These are phyloP conservation scores for Helarctos malayanus DNA, from an alignment of 2,797 vertebrate genomes.

Conservation along the genomic window DNA sequence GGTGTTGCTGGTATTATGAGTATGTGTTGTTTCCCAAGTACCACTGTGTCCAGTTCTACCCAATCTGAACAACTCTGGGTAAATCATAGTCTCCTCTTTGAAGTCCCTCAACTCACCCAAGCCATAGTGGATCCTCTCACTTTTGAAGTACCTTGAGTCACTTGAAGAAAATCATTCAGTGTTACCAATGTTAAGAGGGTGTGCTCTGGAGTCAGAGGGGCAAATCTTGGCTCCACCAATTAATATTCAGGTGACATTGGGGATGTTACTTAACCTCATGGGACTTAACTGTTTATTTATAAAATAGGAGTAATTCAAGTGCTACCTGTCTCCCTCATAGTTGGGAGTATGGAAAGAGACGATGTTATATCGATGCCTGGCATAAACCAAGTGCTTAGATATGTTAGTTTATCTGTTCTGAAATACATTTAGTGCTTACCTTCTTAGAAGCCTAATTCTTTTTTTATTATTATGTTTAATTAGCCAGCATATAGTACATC, in stretches of 20 bases:
- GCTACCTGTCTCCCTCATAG: neutral
- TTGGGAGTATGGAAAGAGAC: neutral
- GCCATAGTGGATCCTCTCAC: neutral
- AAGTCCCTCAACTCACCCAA: neutral
- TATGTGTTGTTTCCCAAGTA: neutral
- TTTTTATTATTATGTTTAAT: too few species aligned
- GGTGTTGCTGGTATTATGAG: neutral
- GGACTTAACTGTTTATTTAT: neutral
- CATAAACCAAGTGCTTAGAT: slow-evolving; percentile 1
- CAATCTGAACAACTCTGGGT: neutral
- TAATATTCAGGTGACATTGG: neutral
- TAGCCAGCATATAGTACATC: too few species aligned
- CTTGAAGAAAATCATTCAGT: neutral
- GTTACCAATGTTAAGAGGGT: neutral
- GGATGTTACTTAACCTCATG: neutral
- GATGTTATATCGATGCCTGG: neutral
- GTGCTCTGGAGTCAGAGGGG: neutral
- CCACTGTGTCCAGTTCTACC: neutral
- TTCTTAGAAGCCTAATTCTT: neutral
- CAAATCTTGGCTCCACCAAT: neutral
- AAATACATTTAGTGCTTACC: neutral
- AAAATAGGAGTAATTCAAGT: neutral
- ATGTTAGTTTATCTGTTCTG: neutral
- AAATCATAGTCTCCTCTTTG: neutral
- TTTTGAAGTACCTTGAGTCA: slow-evolving; percentile 40